Evolutionary conservation across 2,113 vertebrate genomes (phyloP).

Genomic region (Spheniscus mendiculus): DNA sequence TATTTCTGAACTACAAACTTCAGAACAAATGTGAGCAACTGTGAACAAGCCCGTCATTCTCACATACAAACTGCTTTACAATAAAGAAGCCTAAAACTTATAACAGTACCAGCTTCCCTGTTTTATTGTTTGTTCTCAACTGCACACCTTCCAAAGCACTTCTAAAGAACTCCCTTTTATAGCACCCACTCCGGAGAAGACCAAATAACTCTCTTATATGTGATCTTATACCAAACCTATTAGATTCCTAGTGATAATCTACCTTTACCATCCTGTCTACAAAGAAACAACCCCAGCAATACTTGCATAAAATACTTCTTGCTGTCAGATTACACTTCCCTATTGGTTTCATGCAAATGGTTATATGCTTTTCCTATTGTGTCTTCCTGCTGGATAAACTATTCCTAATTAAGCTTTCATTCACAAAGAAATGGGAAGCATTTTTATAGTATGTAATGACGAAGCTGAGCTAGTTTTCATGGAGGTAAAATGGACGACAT

Average conservation of each 20-base stretch:
- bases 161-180: not conserved
- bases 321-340: not conserved
- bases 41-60: not conserved
- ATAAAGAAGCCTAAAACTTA: not conserved
- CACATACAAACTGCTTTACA: not conserved
- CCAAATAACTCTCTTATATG: not conserved
- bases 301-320: not conserved
- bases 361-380: not conserved
- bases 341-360: not conserved
- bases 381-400: not conserved
- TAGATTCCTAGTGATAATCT: not conserved
- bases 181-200: not conserved
- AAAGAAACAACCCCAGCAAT: not conserved
- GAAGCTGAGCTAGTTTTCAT: not conserved
- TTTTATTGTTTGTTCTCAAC: not conserved
- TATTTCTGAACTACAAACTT: not conserved
- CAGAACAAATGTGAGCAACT: fast-evolving
- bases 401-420: not conserved
- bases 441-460: not conserved
- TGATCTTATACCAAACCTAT: not conserved
- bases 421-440: not conserved
- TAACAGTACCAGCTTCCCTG: not conserved
- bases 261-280: not conserved
- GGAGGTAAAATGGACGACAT: not conserved
- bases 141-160: not conserved